phyloP scores from a whole-genome alignment of 30 jellyfish, hydroid and myxozoan genomes.

The Aurelia aurita region DNA sequence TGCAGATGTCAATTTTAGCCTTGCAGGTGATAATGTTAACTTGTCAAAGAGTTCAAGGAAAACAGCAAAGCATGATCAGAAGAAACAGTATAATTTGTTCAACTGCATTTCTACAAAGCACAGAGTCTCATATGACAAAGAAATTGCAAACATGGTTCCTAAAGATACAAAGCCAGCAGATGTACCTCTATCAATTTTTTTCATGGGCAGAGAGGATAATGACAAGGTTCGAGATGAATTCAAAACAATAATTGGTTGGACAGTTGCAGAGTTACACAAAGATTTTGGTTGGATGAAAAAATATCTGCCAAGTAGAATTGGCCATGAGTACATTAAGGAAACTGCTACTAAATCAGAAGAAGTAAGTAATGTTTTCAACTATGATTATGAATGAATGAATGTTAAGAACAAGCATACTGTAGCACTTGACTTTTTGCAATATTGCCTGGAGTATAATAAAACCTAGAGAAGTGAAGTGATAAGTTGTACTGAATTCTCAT shows the following conservation, averaged over 20 bases:
- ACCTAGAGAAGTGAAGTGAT: no score
- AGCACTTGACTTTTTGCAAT: no score
- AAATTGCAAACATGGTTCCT: constrained; percentile 8
- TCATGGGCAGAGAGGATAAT: constrained; percentile 25
- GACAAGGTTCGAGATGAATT: constrained; percentile 43
- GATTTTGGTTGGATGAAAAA: constrained; percentile 43
- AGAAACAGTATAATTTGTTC: constrained; percentile 41
- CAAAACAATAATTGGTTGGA: constrained; percentile 40
- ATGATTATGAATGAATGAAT: no score
- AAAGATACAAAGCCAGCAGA: no score
- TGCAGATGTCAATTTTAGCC: constrained; percentile 45
- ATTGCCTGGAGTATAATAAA: no score
- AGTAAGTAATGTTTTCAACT: neutral
- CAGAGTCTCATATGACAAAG: constrained; percentile 39
- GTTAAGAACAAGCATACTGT: no score
- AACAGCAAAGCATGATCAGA: constrained; percentile 41
- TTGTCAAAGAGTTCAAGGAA: constrained; percentile 39
- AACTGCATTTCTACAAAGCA: constrained; percentile 42
- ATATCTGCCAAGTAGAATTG: constrained; percentile 47
- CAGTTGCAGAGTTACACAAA: constrained; percentile 36
- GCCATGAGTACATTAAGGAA: constrained; percentile 41
- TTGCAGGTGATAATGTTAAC: constrained; percentile 47
- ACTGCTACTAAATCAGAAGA: constrained; percentile 42
- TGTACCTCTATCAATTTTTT: no score
- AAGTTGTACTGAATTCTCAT: no score